Evolutionary conservation across 2,888 invertebrate species (phyloP).

Genomic region (Xestoiulus laeticollis): DNA sequence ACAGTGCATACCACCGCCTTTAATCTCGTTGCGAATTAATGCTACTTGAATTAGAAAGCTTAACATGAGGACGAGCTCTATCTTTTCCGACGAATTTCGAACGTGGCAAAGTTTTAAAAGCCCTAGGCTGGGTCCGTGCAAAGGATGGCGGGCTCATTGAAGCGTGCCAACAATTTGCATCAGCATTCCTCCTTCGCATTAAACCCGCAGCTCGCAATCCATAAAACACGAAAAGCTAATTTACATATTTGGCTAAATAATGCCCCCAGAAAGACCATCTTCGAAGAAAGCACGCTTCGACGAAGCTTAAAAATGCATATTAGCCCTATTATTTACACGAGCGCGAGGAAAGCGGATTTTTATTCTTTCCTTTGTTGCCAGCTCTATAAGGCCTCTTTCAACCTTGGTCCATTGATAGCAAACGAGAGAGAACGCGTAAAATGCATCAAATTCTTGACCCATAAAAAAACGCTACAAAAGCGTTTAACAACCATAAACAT

Average conservation of each 20-base stretch:
- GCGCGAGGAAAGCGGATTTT: background rate
- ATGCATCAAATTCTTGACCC: constrained; percentile 27
- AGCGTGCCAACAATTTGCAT: background rate
- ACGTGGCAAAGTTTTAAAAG: background rate
- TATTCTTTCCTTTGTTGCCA: background rate
- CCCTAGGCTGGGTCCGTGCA: background rate
- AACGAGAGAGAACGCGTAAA: background rate
- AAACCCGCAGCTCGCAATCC: background rate
- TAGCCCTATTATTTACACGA: constrained; percentile 8
- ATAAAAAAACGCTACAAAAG: constrained; percentile 1
- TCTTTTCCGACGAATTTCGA: constrained; percentile 5
- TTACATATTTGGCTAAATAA: constrained; percentile 31
- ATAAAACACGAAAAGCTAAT: constrained; percentile 23
- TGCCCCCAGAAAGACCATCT: constrained; percentile 22
- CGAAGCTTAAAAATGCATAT: constrained; percentile 8
- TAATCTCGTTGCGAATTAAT: background rate
- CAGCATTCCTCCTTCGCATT: background rate
- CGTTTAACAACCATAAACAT: background rate
- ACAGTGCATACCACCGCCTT: background rate
- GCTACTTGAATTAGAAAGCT: background rate
- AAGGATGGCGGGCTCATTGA: background rate
- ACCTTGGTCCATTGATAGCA: background rate
- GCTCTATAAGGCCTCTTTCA: background rate
- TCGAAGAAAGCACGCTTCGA: background rate
- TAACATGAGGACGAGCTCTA: background rate